A percentile compares a stretch with the other conserved stretches of the same genome.
These are phyloP conservation scores for Drosophila sturtevanti DNA, from an alignment of 1,140 invertebrate genomes.

Conservation along the genomic window DNA sequence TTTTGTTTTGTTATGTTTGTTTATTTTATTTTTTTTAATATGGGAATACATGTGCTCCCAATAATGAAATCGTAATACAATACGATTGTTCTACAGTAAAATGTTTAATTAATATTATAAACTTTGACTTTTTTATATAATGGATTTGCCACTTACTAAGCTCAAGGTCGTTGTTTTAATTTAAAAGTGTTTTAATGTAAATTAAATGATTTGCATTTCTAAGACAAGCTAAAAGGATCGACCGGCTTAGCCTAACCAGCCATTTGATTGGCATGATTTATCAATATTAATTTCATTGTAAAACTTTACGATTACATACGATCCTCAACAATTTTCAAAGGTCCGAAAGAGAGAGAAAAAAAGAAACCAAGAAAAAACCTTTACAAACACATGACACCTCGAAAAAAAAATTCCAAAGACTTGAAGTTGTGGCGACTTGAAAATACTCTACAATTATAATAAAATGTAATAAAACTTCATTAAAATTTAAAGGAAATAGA, in stretches of 20 bases:
- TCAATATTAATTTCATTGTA: constrained; percentile 72
- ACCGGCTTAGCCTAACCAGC: background rate
- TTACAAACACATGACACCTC: constrained; percentile 67
- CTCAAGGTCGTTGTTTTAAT: constrained; percentile 50
- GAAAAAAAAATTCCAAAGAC: constrained; percentile 44
- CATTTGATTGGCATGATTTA: constrained; percentile 35
- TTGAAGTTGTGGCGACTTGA: constrained; percentile 24
- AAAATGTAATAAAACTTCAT: too few relatives aligned
- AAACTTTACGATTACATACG: constrained; percentile 69
- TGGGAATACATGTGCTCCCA: constrained; percentile 40
- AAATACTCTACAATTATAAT: background rate
- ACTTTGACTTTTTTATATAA: constrained; percentile 35
- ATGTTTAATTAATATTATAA: constrained; percentile 54
- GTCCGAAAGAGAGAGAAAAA: constrained; percentile 11
- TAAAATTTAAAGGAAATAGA: too few relatives aligned
- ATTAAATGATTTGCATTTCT: constrained; percentile 33
- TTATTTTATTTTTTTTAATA: background rate
- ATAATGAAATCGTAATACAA: constrained; percentile 32
- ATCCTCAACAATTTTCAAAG: constrained; percentile 6
- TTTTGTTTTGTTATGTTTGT: constrained; percentile 42
- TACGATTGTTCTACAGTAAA: constrained; percentile 37
- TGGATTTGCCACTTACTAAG: constrained; percentile 59
- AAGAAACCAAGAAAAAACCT: constrained; percentile 53
- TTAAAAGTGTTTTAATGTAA: constrained; percentile 26
- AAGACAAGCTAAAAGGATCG: constrained; percentile 16